Conservation (phyloP, 1,140 invertebrate genomes). For the Anthonomus grandis region DNA sequence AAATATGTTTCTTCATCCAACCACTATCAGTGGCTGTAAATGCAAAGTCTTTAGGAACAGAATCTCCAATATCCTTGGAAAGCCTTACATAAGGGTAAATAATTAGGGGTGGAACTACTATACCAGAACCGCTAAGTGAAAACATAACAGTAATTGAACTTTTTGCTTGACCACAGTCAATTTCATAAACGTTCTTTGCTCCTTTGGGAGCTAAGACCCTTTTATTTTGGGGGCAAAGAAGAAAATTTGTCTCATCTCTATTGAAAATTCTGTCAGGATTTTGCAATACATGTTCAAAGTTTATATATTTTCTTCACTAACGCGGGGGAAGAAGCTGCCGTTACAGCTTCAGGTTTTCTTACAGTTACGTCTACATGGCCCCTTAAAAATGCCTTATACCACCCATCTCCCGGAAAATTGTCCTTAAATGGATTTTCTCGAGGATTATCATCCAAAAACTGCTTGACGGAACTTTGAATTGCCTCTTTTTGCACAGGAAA, state of each 20-base stretch:
- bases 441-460: conserved; percentile 20
- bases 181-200: conserved; percentile 41
- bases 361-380: conserved; percentile 34
- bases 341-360: conserved; percentile 37
- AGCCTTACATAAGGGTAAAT: conserved; percentile 33
- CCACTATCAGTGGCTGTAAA: conserved; percentile 41
- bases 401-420: conserved; percentile 38
- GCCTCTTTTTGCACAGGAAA: conserved; percentile 27
- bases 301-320: conserved; percentile 36
- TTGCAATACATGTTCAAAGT: conserved; percentile 40
- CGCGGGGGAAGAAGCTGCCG: conserved; percentile 28
- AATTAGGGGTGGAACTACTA: conserved; percentile 32
- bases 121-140: conserved; percentile 24
- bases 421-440: conserved; percentile 37
- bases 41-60: conserved; percentile 39
- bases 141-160: conserved; percentile 29
- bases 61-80: conserved; percentile 32
- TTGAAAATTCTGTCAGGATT: conserved; percentile 41
- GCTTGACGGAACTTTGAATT: conserved; percentile 16
- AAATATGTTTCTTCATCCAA: conserved; percentile 45
- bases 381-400: conserved; percentile 42
- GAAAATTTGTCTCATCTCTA: conserved; percentile 45
- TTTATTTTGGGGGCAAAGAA: conserved; percentile 39
- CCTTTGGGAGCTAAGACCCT: conserved; percentile 36
- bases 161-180: conserved; percentile 34